Percentiles rank a stretch among this genome's conserved stretches.
Evolutionary conservation across 2,797 vertebrate species (phyloP).

Genomic region (Gymnocypris eckloni): DNA sequence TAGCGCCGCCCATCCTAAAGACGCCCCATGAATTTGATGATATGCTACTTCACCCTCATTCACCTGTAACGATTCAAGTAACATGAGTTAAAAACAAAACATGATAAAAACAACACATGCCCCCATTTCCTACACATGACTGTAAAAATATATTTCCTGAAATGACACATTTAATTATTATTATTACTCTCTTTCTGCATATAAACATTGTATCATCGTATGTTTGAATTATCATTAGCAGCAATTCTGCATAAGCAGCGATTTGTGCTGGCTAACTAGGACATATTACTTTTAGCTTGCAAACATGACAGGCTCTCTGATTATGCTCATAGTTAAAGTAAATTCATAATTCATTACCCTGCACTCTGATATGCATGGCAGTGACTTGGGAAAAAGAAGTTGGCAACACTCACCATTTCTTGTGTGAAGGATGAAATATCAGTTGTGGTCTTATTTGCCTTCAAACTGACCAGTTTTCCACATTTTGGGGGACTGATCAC

Average conservation of each 20-base stretch:
- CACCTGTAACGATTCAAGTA: conserved; percentile 73
- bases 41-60: conserved; percentile 82
- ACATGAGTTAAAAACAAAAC: not conserved
- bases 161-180: not conserved
- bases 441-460: conserved; percentile 73
- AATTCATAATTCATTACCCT: conserved; percentile 67
- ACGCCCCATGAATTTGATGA: conserved; percentile 76
- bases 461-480: conserved; percentile 80
- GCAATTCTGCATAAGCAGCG: not conserved
- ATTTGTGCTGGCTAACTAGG: conserved; percentile 47
- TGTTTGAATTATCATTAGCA: not conserved
- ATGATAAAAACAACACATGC: not conserved
- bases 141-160: not conserved
- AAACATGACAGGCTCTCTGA: conserved; percentile 44
- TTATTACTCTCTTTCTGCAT: not conserved
- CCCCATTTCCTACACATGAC: not conserved
- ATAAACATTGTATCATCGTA: not conserved
- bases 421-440: conserved; percentile 87
- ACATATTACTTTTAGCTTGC: conserved; percentile 59
- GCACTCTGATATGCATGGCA: conserved; percentile 52
- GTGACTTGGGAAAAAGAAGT: conserved; percentile 41
- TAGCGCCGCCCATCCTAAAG: conserved; percentile 80
- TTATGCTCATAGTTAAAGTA: conserved; percentile 58
- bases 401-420: conserved; percentile 82
- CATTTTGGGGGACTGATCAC: conserved; percentile 80